Evolutionary conservation across 1,140 invertebrate species (phyloP).

Genomic region (Drosophila mauritiana): DNA sequence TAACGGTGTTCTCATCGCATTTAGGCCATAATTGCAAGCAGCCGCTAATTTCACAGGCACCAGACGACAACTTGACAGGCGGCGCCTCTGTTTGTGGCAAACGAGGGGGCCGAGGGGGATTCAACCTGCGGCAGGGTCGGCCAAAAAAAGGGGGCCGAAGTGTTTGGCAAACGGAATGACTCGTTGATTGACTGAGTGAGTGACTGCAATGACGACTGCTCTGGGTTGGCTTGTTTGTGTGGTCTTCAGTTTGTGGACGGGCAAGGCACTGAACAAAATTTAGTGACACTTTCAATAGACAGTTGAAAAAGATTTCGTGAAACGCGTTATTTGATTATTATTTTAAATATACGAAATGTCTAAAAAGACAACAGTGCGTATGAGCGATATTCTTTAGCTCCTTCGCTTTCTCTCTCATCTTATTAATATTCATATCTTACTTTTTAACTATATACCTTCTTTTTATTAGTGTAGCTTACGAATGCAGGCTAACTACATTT

Average conservation of each 20-base stretch:
- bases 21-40: constrained; percentile 59
- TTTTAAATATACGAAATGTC: too few species aligned
- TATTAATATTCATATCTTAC: not conserved
- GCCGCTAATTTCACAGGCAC: constrained; percentile 71
- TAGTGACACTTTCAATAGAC: not conserved
- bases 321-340: too few species aligned
- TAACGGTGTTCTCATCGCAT: constrained; percentile 41
- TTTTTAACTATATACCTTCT: not conserved
- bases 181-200: constrained; percentile 65
- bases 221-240: constrained; percentile 25
- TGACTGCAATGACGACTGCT: constrained; percentile 49
- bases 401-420: not conserved
- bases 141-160: not conserved
- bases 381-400: not conserved
- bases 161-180: constrained; percentile 42
- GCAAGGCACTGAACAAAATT: constrained; percentile 8
- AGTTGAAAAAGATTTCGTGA: too few species aligned
- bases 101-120: not conserved
- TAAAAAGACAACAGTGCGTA: not conserved
- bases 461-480: constrained; percentile 12
- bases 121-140: constrained; percentile 5
- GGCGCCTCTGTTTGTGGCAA: constrained; percentile 27
- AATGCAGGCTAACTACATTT: constrained; percentile 31
- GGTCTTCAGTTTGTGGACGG: constrained; percentile 33
- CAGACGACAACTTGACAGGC: constrained; percentile 77